Base-by-base conservation (phyloP, 1,140 invertebrate genomes). In the Heliconius himera region DNA sequence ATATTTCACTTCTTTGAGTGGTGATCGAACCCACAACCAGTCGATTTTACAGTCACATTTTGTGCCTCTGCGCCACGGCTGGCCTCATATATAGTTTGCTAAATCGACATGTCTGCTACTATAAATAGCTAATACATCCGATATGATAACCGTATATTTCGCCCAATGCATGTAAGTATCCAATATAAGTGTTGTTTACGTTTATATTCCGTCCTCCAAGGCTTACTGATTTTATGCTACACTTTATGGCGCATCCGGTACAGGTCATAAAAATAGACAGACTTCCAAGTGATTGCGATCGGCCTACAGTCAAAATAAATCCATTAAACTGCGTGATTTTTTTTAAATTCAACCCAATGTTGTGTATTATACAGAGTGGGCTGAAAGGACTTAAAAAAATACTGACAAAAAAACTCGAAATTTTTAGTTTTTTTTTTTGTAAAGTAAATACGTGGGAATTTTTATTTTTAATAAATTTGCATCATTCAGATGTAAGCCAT, bases 231-330 rank as follows among this genome's bases (percentile, higher is more conserved):
- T 93, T 92, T 91, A 92, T 91, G 87, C 82, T 85, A 80, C 84
- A 76, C 87, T 92, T 93, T 93, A 93, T 93, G 83, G 87, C 89
- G 87, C 88, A 90, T 91, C 90, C 88, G 90, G 89, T 89, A 89
- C 88, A 88, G 84, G 84, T 83, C 86, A 85, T 93, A 91, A 92
- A 92, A 93, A 91, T 91, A 90, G 89, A 89, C 85, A 90, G 89
- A 89, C 85, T 89, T 87, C 87, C 83, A 85, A 89, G 86, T 91
- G 91, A 93, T 93, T 91, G 90, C 88, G 76, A 89, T 90, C 88
- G 87, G 84, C 89, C 83, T 83, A 88, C 85, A 87, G 82, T 84
- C 81, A 78, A 87, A 88, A 91, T 89, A 87, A 91, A 91, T 87
- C 88, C 86, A 90, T 90, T 90, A 90, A 90, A 91, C 85, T 84